phyloP scores from a whole-genome alignment of 2,888 invertebrate species.

The Carterocephalus palaemon region DNA sequence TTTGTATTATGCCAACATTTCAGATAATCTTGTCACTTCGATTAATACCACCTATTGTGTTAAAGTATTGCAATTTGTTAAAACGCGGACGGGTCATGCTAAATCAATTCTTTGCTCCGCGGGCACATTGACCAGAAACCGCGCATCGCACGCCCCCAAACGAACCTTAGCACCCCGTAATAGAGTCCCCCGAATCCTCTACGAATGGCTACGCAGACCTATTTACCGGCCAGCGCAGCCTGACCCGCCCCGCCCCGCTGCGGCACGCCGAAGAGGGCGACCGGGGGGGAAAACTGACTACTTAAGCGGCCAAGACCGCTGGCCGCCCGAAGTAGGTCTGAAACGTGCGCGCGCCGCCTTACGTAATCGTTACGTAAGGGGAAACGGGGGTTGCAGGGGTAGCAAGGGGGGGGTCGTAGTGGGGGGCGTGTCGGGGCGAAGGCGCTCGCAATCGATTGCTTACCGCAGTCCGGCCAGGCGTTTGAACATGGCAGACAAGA shows the following conservation, averaged over 20 bases:
- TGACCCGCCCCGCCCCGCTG: slow-evolving; percentile 37
- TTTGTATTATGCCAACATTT: not conserved
- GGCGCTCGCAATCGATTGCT: slow-evolving; percentile 65
- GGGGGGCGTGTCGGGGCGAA: slow-evolving; percentile 50
- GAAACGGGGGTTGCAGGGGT: slow-evolving; percentile 51
- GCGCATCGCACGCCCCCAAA: slow-evolving; percentile 13
- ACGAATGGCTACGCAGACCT: slow-evolving; percentile 23
- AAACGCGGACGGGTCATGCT: slow-evolving; percentile 3
- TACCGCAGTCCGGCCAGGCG: slow-evolving; percentile 69
- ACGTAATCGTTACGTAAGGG: slow-evolving; percentile 74
- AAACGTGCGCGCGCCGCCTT: slow-evolving; percentile 67
- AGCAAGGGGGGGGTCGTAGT: slow-evolving; percentile 39
- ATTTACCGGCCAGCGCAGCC: slow-evolving; percentile 33
- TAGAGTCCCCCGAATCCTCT: slow-evolving; percentile 19
- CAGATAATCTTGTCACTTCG: not conserved
- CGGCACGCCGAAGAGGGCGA: slow-evolving; percentile 13
- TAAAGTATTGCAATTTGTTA: slow-evolving; percentile 9
- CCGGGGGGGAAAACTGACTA: slow-evolving; percentile 14
- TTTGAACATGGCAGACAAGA: slow-evolving; percentile 86
- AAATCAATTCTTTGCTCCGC: slow-evolving; percentile 49
- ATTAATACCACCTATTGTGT: slow-evolving; percentile 2
- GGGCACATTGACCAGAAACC: slow-evolving; percentile 39
- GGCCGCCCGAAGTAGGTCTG: slow-evolving; percentile 47
- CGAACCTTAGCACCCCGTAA: slow-evolving; percentile 18
- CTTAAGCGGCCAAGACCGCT: slow-evolving; percentile 35